Base-by-base conservation (phyloP, 2,888 invertebrate species). In the Lampropteryx suffumata region DNA sequence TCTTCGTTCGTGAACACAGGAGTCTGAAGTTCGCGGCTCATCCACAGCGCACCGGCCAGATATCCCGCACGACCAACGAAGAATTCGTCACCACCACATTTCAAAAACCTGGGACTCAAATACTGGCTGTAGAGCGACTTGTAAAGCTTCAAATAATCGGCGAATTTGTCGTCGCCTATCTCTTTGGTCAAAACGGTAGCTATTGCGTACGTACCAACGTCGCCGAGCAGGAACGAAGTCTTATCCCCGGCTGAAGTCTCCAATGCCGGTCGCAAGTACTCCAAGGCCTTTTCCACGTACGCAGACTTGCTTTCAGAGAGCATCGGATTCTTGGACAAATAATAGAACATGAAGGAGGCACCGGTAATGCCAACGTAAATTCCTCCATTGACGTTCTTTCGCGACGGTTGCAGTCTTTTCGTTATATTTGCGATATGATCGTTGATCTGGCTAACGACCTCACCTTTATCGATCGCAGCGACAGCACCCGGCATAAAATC, bases 21-120 rank as follows among this genome's bases (percentile, higher is more conserved):
- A 0, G 70, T 75, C 54, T 90, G 78, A 2, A 92, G 76, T 55
- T 94, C 91, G 50, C 92, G 90, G 12, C 90, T 86, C 24, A 97
- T 75, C 94, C 95, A 95, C 21, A 96, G 76, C 3, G 94, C 93
- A 3, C 96, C 97, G 60, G 94, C 93, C 0, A 97, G 75, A 67
- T 95, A 97, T 0, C 97, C 97, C 33, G 97, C 94, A 55, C 97
- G 91, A 0, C 97, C 97, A 0, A 97, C 96, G 67, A 97, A 94
- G 13, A 96, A 84, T 77, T 97, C 97, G 80, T 97, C 97, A 26
- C 95, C 94, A 11, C 95, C 95, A 68, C 92, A 92, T 67, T 91
- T 91, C 8, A 93, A 81, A 65, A 94, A 94, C 59, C 76, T 84
- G 0, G 85, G 81, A 45, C 78, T 76, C 14, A 89, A 63, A 54